Percentiles rank a stretch among this genome's conserved stretches.
Conservation (phyloP, 2,888 invertebrate species). For the Leptinotarsa rubiginosa region DNA sequence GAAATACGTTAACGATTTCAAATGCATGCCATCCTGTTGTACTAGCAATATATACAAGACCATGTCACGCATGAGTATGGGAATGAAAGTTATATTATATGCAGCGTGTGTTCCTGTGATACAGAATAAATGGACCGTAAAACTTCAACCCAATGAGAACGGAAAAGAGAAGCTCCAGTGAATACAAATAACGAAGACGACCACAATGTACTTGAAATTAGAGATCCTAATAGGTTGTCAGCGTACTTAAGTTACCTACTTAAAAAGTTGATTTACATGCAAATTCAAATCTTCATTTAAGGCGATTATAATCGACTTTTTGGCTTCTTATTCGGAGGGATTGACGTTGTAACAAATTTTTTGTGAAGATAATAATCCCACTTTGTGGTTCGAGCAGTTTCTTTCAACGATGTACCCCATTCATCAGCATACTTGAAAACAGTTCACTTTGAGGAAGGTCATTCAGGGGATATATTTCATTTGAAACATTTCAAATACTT, state of each 20-base stretch:
- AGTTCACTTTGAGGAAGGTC: no score
- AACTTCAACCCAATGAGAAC: not conserved
- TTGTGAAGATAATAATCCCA: not conserved
- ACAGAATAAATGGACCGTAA: not conserved
- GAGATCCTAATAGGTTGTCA: slow-evolving; percentile 3
- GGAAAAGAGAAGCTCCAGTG: not conserved
- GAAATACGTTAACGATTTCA: no score
- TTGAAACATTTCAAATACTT: no score
- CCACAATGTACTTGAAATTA: slow-evolving; percentile 13
- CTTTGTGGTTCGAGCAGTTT: not conserved
- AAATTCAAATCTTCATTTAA: slow-evolving; percentile 16
- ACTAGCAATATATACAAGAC: not conserved
- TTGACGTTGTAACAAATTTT: not conserved
- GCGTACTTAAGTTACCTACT: slow-evolving; percentile 8
- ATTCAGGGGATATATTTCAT: no score
- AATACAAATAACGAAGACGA: slow-evolving; percentile 2
- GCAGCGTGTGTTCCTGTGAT: not conserved
- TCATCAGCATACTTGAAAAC: not conserved
- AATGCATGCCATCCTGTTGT: not conserved
- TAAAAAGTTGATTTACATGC: slow-evolving; percentile 12
- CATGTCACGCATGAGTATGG: not conserved
- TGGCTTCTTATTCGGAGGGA: not conserved
- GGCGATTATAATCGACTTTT: slow-evolving; percentile 14
- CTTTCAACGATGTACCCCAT: not conserved
- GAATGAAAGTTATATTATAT: not conserved